Conservation (phyloP, 2,113 vertebrate species). For the Tragelaphus scriptus region DNA sequence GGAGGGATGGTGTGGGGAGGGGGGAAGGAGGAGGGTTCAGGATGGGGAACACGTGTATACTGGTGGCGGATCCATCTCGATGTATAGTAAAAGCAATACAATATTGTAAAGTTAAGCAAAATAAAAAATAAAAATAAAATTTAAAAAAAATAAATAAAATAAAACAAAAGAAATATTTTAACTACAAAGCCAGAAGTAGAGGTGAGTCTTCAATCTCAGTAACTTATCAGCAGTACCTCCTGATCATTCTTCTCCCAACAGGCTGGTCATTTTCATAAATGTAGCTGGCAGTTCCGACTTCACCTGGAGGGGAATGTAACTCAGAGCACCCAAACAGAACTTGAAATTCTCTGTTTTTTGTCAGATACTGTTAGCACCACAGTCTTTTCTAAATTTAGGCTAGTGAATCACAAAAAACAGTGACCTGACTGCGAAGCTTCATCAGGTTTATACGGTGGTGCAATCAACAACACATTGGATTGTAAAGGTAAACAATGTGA, state of each 20-base stretch:
- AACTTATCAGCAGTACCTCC: constrained; percentile 20
- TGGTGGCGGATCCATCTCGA: no score
- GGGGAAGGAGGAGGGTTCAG: no score
- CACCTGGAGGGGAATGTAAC: constrained; percentile 24
- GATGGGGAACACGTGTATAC: no score
- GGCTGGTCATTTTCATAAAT: constrained; percentile 43
- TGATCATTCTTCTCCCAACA: background rate
- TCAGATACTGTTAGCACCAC: constrained; percentile 39
- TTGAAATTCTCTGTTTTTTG: constrained; percentile 56
- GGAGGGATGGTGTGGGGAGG: no score
- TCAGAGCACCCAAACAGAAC: constrained; percentile 24
- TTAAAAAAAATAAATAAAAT: no score
- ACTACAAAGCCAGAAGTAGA: background rate
- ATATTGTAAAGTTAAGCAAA: no score
- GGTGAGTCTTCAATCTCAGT: background rate
- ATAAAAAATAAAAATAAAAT: no score
- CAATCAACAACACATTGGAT: background rate
- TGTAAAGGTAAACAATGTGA: constrained; percentile 34
- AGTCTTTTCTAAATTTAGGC: constrained; percentile 50
- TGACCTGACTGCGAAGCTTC: constrained; percentile 31
- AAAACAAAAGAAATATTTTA: background rate
- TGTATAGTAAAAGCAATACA: no score
- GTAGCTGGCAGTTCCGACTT: constrained; percentile 24
- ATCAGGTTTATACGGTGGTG: background rate
- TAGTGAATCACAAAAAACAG: constrained; percentile 26